Evolutionary conservation across 2,113 vertebrate species (phyloP).

Genomic region (Scartelaos histophorus): DNA sequence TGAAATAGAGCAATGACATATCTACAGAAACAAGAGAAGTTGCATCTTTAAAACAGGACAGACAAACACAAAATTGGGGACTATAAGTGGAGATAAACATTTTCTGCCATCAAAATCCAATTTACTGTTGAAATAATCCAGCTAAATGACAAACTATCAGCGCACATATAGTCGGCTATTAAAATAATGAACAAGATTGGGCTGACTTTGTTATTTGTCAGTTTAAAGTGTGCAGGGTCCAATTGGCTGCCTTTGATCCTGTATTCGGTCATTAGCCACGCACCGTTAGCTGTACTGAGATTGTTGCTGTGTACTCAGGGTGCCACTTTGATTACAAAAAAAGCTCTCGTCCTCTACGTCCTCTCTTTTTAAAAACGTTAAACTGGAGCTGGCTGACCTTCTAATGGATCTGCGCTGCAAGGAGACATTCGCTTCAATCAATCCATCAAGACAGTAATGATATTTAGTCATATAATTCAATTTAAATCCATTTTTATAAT

Average conservation of each 20-base stretch:
- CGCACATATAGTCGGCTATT: background rate
- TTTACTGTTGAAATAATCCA: background rate
- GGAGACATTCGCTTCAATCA: conserved; percentile 58
- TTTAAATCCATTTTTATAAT: background rate
- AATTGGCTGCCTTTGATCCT: conserved; percentile 32
- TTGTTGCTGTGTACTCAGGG: conserved; percentile 30
- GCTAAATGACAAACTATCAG: background rate
- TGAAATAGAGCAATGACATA: no score
- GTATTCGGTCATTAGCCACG: conserved; percentile 48
- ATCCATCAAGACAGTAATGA: conserved; percentile 28
- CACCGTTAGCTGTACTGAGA: conserved; percentile 17
- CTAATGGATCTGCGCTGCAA: conserved; percentile 39
- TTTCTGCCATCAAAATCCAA: background rate
- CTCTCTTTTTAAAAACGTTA: conserved; percentile 58
- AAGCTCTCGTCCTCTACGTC: conserved; percentile 23
- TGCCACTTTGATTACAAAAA: conserved; percentile 44
- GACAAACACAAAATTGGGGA: no score
- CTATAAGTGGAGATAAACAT: no score
- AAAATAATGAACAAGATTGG: background rate
- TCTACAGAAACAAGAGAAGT: no score
- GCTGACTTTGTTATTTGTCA: conserved; percentile 22
- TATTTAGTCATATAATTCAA: background rate
- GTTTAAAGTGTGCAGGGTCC: conserved; percentile 15
- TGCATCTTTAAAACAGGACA: no score
- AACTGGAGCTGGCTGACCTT: conserved; percentile 65